These are phyloP conservation scores for Tenualosa thibaudeaui DNA, from an alignment of 2,797 vertebrate species.

Conservation along the genomic window DNA sequence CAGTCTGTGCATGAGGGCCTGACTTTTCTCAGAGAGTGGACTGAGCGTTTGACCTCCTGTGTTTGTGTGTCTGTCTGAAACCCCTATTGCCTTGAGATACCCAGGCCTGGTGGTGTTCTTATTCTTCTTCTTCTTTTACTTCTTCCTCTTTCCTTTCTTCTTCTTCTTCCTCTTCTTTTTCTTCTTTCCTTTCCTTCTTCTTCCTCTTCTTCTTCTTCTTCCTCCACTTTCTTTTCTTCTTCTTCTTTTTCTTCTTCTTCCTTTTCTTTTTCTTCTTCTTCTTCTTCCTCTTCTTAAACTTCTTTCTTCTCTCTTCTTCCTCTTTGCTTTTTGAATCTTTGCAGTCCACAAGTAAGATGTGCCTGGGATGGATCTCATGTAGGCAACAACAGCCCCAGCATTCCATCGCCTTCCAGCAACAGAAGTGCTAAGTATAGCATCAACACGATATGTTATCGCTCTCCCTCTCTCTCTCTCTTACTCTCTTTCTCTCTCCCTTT, in stretches of 20 bases:
- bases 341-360: background rate
- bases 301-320: background rate
- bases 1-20: background rate
- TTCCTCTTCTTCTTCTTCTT: background rate
- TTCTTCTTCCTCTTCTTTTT: background rate
- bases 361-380: background rate
- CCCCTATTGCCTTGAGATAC: background rate
- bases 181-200: background rate
- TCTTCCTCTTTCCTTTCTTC: background rate
- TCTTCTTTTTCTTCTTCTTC: too few relatives aligned
- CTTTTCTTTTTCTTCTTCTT: background rate
- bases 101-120: background rate
- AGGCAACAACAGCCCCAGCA: background rate
- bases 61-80: background rate
- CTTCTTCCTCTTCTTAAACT: background rate
- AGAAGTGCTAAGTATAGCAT: background rate
- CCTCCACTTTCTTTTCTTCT: too few relatives aligned
- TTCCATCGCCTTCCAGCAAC: background rate
- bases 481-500: background rate
- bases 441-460: background rate
- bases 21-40: conserved; percentile 11
- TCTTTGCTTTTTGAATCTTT: background rate
- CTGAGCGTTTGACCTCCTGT: background rate
- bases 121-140: background rate
- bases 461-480: background rate